These are phyloP conservation scores for Dexiosoma caninum DNA, from an alignment of 2,888 invertebrate species.

Conservation along the genomic window DNA sequence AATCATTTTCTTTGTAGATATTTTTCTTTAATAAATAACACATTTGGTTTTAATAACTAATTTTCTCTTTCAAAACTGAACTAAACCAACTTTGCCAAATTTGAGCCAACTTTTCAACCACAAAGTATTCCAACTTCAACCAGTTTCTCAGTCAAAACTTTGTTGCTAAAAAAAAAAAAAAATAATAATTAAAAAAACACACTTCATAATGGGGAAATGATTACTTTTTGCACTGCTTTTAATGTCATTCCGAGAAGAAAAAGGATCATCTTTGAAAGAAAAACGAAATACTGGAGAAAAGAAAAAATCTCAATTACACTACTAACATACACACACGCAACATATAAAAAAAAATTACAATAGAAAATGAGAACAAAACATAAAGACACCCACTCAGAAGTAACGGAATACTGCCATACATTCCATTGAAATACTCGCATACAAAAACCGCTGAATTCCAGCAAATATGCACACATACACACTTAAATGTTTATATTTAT, in stretches of 20 bases:
- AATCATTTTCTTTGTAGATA: too few species aligned
- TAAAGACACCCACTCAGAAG: not conserved
- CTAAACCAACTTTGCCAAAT: too few species aligned
- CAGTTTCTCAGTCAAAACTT: not conserved
- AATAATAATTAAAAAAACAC: conserved; percentile 6
- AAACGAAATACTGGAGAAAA: too few species aligned
- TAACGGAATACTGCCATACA: not conserved
- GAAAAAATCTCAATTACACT: conserved; percentile 40
- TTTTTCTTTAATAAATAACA: too few species aligned
- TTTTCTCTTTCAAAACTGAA: too few species aligned
- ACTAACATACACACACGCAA: conserved; percentile 35
- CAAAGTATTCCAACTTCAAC: not conserved
- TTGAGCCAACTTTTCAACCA: not conserved
- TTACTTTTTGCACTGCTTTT: conserved; percentile 30
- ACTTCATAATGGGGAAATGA: conserved; percentile 34
- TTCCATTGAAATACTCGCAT: not conserved
- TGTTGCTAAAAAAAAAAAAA: not conserved
- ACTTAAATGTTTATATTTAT: conserved; percentile 3
- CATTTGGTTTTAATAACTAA: too few species aligned
- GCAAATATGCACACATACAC: not conserved
- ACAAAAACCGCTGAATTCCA: not conserved
- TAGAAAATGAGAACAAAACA: not conserved
- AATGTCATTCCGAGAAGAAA: conserved; percentile 37
- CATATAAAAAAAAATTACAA: not conserved
- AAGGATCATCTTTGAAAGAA: not conserved